A percentile compares a stretch with the other conserved stretches of the same genome.
Evolutionary conservation across 1,140 invertebrate species (phyloP).

Genomic region (Coenobita brevimanus): DNA sequence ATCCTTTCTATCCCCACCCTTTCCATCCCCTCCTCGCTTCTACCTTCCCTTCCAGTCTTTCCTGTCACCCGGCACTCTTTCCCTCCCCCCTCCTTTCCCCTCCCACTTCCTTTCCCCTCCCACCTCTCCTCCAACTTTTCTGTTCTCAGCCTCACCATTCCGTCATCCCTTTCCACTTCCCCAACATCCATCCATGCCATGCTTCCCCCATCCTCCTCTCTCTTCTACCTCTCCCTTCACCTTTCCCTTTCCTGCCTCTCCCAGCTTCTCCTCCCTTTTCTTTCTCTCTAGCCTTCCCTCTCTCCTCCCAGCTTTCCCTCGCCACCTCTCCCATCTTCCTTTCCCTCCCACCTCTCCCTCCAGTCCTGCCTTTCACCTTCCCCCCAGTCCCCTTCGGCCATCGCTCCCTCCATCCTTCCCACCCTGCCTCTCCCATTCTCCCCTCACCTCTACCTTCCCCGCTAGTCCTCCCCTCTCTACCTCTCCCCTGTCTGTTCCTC

Average conservation of each 20-base stretch:
- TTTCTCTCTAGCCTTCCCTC: neutral
- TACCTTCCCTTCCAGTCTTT: too few relatives aligned
- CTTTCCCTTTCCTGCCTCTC: neutral
- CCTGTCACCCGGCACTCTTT: too few relatives aligned
- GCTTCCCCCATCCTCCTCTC: neutral
- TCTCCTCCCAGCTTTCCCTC: neutral
- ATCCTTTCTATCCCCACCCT: too few relatives aligned
- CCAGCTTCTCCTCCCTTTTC: neutral
- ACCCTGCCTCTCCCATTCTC: too few relatives aligned
- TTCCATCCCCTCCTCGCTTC: too few relatives aligned
- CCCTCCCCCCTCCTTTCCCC: too few relatives aligned
- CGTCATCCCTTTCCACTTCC: too few relatives aligned
- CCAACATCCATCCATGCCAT: too few relatives aligned
- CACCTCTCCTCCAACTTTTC: too few relatives aligned
- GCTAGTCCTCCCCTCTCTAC: neutral
- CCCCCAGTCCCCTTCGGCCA: neutral
- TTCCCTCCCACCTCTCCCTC: neutral
- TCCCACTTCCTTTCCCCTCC: too few relatives aligned
- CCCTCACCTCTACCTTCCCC: too few relatives aligned
- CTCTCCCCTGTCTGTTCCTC: neutral
- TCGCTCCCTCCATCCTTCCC: neutral
- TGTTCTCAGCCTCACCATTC: too few relatives aligned
- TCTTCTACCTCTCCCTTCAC: neutral
- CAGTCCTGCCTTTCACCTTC: neutral
- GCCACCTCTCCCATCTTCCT: neutral